These are phyloP conservation scores for Drosophila guanche DNA, from an alignment of 1,140 invertebrate genomes.

Conservation along the genomic window DNA sequence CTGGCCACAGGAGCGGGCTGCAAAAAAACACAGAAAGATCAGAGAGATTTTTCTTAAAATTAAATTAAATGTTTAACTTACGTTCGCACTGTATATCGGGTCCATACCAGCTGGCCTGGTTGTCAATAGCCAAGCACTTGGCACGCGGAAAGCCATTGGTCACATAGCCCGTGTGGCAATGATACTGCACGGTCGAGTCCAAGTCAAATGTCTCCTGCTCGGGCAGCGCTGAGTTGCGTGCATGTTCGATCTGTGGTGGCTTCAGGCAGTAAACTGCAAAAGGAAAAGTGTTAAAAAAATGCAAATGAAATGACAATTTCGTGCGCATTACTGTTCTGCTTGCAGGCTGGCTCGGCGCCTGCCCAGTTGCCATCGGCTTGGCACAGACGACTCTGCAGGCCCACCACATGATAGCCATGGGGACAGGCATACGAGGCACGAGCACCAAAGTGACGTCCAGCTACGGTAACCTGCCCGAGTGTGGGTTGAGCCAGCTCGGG, in stretches of 20 bases:
- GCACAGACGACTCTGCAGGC: slow-evolving; percentile 92
- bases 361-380: slow-evolving; percentile 97
- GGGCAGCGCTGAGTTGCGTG: slow-evolving; percentile 91
- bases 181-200: slow-evolving; percentile 94
- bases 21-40: not conserved
- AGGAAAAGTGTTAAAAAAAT: not conserved
- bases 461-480: slow-evolving; percentile 88
- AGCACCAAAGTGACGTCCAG: slow-evolving; percentile 90
- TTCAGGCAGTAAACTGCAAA: slow-evolving; percentile 92
- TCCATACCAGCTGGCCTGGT: slow-evolving; percentile 94
- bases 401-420: slow-evolving; percentile 93
- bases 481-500: slow-evolving; percentile 89
- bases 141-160: slow-evolving; percentile 72
- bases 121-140: slow-evolving; percentile 94
- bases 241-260: slow-evolving; percentile 94
- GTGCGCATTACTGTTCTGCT: slow-evolving; percentile 89
- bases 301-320: accelerated
- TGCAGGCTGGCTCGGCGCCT: slow-evolving; percentile 93
- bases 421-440: slow-evolving; percentile 93
- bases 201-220: slow-evolving; percentile 93
- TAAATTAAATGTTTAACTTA: slow-evolving; percentile 85
- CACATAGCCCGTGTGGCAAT: slow-evolving; percentile 88
- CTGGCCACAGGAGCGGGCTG: slow-evolving; percentile 92
- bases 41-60: not conserved
- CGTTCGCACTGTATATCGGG: slow-evolving; percentile 97